These are phyloP conservation scores for Zoanthus gigantus DNA, from an alignment of 92 coral and sea anemone species.

Conservation along the genomic window DNA sequence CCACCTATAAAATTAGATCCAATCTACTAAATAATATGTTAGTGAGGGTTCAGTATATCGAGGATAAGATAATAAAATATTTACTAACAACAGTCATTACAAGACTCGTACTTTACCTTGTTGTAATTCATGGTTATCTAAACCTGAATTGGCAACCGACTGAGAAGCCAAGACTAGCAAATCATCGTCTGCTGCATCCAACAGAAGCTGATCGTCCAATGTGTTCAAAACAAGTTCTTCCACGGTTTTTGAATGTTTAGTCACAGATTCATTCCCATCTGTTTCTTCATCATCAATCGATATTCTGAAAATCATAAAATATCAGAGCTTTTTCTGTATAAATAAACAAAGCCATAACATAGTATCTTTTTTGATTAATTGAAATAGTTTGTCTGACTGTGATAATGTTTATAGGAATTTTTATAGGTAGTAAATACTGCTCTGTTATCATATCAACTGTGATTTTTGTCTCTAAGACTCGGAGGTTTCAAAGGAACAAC, in stretches of 20 bases:
- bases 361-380: background rate
- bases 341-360: background rate
- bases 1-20: no score
- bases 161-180: slow-evolving; percentile 31
- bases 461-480: no score
- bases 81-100: background rate
- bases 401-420: no score
- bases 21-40: no score
- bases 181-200: slow-evolving; percentile 15
- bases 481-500: no score
- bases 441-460: no score
- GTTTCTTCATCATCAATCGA: slow-evolving; percentile 1
- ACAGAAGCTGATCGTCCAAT: slow-evolving; percentile 22
- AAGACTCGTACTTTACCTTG: background rate
- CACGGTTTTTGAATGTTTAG: background rate
- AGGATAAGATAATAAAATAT: no score
- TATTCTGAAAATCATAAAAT: slow-evolving; percentile 8
- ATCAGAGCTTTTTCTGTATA: background rate
- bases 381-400: no score
- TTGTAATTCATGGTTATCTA: background rate
- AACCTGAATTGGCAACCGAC: background rate
- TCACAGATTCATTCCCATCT: background rate
- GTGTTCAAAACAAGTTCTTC: slow-evolving; percentile 2
- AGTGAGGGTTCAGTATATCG: no score
- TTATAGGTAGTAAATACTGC: no score